Conservation (phyloP, 2,888 invertebrate species). For the Adelphocoris suturalis region DNA sequence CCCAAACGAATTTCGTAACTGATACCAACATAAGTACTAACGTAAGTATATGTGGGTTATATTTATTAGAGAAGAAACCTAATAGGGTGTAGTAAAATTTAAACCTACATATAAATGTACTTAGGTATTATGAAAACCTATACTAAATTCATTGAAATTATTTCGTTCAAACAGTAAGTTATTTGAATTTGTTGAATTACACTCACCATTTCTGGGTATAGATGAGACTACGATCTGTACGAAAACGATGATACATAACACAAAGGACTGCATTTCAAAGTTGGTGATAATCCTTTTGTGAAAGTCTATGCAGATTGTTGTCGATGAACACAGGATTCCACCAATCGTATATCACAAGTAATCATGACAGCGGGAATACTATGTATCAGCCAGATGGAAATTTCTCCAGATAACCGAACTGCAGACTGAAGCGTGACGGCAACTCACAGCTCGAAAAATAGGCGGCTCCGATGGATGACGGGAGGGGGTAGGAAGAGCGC, state of each 20-base stretch:
- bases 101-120: too few relatives aligned
- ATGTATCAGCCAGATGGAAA: neutral
- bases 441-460: neutral
- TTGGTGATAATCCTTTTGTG: neutral
- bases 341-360: neutral
- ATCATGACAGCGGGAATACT: neutral
- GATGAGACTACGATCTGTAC: neutral
- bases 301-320: neutral
- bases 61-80: too few relatives aligned
- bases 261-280: neutral
- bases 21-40: too few relatives aligned
- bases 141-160: too few relatives aligned
- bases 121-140: too few relatives aligned
- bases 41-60: too few relatives aligned
- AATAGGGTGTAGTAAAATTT: too few relatives aligned
- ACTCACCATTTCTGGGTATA: conserved; percentile 17
- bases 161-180: too few relatives aligned
- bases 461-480: neutral
- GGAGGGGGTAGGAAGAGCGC: neutral
- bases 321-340: neutral
- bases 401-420: conserved; percentile 23
- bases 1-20: too few relatives aligned
- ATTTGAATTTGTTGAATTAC: neutral
- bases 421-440: conserved; percentile 19
- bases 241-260: neutral